These are phyloP conservation scores for Epizoanthus stellaris DNA, from an alignment of 92 coral and sea anemone species.

Conservation along the genomic window DNA sequence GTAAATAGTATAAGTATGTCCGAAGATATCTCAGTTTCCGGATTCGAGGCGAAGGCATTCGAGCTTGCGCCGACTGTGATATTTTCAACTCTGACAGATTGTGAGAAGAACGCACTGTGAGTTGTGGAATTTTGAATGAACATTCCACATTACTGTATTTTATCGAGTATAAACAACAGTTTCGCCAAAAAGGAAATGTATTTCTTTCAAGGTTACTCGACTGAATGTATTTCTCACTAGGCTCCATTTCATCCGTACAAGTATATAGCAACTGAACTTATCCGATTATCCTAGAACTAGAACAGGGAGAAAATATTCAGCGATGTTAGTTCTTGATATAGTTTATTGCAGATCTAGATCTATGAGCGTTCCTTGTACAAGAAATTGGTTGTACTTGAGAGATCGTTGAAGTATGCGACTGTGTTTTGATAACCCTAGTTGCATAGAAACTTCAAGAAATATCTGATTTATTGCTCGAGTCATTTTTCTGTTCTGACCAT, in stretches of 20 bases:
- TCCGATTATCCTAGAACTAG: conserved; percentile 7
- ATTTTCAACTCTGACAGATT: background rate
- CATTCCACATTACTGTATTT: conserved; percentile 29
- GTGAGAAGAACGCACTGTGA: background rate
- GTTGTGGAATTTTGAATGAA: conserved; percentile 40
- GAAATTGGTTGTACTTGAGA: background rate
- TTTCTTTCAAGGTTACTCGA: background rate
- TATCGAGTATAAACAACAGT: background rate
- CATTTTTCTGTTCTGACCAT: background rate
- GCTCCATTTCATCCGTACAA: background rate
- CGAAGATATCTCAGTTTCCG: background rate
- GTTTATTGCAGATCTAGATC: too few relatives aligned
- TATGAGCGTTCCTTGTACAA: too few relatives aligned
- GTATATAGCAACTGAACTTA: background rate
- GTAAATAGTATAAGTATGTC: background rate
- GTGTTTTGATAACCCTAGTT: background rate
- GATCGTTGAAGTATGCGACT: background rate
- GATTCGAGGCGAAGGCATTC: background rate
- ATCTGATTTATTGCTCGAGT: background rate
- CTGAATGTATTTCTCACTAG: background rate
- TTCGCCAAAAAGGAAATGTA: background rate
- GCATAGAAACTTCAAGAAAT: background rate
- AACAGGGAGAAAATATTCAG: background rate
- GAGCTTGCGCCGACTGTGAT: conserved; percentile 9
- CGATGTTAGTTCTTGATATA: too few relatives aligned